Conservation (phyloP, 2,797 vertebrate species). For the Myiothlypis coronata region DNA sequence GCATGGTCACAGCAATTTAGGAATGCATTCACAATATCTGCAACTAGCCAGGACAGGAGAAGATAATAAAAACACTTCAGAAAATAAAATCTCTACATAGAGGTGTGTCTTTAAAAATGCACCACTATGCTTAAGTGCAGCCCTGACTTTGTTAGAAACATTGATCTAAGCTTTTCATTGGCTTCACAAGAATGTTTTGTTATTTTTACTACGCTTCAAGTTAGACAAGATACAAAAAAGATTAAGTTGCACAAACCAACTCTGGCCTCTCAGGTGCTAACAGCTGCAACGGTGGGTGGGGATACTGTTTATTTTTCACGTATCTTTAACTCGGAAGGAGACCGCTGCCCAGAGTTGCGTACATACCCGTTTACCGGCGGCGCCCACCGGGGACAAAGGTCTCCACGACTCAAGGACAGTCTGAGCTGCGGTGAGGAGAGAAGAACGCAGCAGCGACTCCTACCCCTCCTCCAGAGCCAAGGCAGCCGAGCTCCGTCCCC, state of each 20-base stretch:
- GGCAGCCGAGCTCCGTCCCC: rapidly evolving
- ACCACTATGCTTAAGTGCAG: rapidly evolving
- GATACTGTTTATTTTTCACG: not conserved
- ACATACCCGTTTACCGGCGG: not conserved
- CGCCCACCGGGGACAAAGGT: not conserved
- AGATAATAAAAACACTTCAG: not conserved
- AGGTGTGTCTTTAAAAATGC: not conserved
- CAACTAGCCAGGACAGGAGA: not conserved
- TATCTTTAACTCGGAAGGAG: not conserved
- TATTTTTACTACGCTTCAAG: not conserved
- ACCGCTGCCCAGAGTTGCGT: not conserved
- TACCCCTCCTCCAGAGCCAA: rapidly evolving
- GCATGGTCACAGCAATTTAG: not conserved
- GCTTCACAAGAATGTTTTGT: not conserved
- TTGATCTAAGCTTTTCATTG: not conserved
- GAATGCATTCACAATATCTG: not conserved
- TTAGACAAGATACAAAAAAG: not conserved
- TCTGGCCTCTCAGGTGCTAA: not conserved
- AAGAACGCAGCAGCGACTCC: rapidly evolving
- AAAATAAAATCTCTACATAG: not conserved
- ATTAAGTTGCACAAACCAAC: not conserved
- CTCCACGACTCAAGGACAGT: rapidly evolving
- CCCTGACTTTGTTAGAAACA: not conserved
- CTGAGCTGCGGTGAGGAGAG: rapidly evolving
- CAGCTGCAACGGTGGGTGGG: rapidly evolving